Evolutionary conservation across 2,888 invertebrate genomes (phyloP).

Genomic region (Mycalesis mineus): DNA sequence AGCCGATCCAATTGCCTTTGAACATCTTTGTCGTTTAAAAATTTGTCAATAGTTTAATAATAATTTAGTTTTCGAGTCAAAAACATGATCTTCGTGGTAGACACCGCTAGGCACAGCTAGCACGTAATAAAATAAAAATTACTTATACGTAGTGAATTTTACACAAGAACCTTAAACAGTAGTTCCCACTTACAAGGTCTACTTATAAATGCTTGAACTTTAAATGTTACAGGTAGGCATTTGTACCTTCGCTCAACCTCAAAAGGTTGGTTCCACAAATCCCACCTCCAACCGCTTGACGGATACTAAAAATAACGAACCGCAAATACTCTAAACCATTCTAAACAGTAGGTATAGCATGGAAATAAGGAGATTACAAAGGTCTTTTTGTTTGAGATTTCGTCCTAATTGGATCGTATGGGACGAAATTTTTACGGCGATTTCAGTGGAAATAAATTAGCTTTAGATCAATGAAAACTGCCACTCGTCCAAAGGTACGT

Average conservation of each 20-base stretch:
- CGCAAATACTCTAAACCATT: neutral
- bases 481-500: too few species aligned
- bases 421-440: neutral
- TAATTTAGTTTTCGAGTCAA: too few species aligned
- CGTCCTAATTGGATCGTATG: neutral
- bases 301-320: neutral
- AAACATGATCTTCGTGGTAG: too few species aligned
- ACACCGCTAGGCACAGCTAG: too few species aligned
- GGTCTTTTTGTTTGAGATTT: neutral
- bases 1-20: too few species aligned
- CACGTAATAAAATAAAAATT: too few species aligned
- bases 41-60: too few species aligned
- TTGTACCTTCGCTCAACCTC: neutral
- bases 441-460: neutral
- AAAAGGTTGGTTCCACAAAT: neutral
- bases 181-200: neutral
- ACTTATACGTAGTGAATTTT: too few species aligned
- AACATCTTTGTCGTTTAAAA: too few species aligned
- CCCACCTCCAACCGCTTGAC: neutral
- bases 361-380: constrained; percentile 3
- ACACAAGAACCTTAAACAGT: too few species aligned
- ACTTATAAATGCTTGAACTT: neutral
- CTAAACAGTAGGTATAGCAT: neutral
- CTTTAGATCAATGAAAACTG: too few species aligned
- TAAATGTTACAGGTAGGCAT: neutral